Base-by-base conservation (phyloP, 2,888 invertebrate species). In the Ethmia dodecea region DNA sequence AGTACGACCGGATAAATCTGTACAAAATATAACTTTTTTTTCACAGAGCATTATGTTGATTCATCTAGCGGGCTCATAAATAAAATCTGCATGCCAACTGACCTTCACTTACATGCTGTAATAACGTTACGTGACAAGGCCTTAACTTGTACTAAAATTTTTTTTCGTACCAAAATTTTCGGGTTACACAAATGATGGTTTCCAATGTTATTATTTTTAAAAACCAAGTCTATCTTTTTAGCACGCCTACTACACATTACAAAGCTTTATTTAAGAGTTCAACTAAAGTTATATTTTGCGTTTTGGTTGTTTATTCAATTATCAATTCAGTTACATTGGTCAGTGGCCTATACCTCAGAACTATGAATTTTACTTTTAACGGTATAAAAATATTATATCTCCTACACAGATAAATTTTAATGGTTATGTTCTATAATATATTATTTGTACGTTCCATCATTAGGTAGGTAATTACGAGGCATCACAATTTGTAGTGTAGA, bases 141-240 rank as follows among this genome's bases (percentile, higher is more conserved):
- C 75, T 66, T 77, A 66, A 60, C 70, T 83, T 83, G 84, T 84
- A 83, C 81, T 84, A n/a, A n/a, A n/a, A n/a, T n/a, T n/a, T n/a
- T n/a, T n/a, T n/a, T n/a, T n/a, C n/a, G n/a, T n/a, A n/a, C n/a
- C n/a, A n/a, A n/a, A n/a, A n/a, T n/a, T n/a, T n/a, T n/a, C n/a
- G n/a, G n/a, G n/a, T n/a, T n/a, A n/a, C n/a, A n/a, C n/a, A n/a
- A n/a, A n/a, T n/a, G n/a, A n/a, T n/a, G n/a, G n/a, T n/a, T n/a
- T n/a, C n/a, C n/a, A n/a, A n/a, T n/a, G n/a, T n/a, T n/a, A n/a
- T n/a, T n/a, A n/a, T n/a, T n/a, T n/a, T n/a, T n/a, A n/a, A n/a
- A n/a, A n/a, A n/a, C n/a, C n/a, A n/a, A n/a, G n/a, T n/a, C n/a
- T n/a, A n/a, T n/a, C n/a, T n/a, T n/a, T n/a, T n/a, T n/a, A n/a